Evolutionary conservation across 2,888 invertebrate species (phyloP), one percentile per base, ranked within the genome.

Genomic region (Theretra japonica): DNA sequence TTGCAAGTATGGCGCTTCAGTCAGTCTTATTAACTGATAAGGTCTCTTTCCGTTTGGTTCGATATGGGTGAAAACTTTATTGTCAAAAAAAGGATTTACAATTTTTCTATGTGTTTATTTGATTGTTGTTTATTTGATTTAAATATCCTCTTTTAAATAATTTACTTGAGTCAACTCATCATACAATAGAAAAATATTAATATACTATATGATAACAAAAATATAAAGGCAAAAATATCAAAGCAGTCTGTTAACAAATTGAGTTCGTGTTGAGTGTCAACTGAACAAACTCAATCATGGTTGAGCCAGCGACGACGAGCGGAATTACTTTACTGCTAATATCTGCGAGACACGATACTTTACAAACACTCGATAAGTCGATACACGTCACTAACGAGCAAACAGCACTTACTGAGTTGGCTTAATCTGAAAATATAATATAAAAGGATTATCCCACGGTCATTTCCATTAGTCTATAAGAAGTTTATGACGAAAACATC

Each of bases 201-300:
- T n/a, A n/a, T 33, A 33, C 33, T 8, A 33, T 8, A 33, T 33
- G 41, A 41, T 41, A 15, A 15, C 11, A 41, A 41, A 41, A 41
- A 41, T 41, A 15, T 41, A 11, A 15, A 15, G 3, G 41, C 15
- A 41, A 41, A 41, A 4, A 41, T 15, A 41, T 41, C 41, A 41
- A 41, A 41, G 15, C 41, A 41, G 41, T 3, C 41, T 33, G 33
- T 33, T 8, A 15, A 41, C 41, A 41, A 41, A 41, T 41, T 53
- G 53, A 53, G 19, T n/a, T n/a, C 15, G 15, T 15, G 17, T 53
- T 53, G n/a, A 53, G n/a, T 53, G 5, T 53, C 41, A 41, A 11
- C 41, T 41, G 41, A 41, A 53, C 53, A 53, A n/a, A 53, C 53
- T 53, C 53, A 53, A 53, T 53, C 53, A 53, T n/a, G 53, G 53